phyloP scores from a whole-genome alignment of 2,797 vertebrate species.

The Gymnoscopelus microlampas region DNA sequence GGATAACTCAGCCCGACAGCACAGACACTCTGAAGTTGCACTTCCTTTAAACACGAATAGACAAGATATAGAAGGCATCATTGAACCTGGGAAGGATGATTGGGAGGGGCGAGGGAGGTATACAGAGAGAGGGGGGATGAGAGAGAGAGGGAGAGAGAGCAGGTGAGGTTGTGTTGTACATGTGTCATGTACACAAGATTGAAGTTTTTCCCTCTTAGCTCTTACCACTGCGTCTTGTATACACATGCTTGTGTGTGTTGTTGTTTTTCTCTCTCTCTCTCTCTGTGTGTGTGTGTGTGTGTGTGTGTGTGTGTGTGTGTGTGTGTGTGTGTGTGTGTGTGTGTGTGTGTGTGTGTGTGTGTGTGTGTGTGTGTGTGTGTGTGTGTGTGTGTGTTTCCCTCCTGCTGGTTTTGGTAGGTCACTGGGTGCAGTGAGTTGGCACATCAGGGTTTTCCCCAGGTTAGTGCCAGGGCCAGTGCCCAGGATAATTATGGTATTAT shows the following conservation, averaged over 20 bases:
- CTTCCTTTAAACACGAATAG: not conserved
- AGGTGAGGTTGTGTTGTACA: no score
- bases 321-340: not conserved
- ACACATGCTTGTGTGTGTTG: not conserved
- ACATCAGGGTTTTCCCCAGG: conserved; percentile 76
- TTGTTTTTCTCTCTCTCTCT: not conserved
- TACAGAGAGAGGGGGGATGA: not conserved
- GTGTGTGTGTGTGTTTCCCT: conserved; percentile 39
- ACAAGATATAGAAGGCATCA: not conserved
- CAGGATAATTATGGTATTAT: conserved; percentile 76
- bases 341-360: not conserved
- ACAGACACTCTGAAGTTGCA: conserved; percentile 46
- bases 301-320: conserved; percentile 38
- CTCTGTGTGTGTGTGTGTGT: conserved; percentile 4
- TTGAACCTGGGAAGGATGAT: conserved; percentile 29
- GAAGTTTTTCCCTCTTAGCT: no score
- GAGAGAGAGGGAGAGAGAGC: not conserved
- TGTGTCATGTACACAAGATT: conserved; percentile 32
- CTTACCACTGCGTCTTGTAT: no score
- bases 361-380: conserved; percentile 17
- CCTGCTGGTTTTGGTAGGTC: conserved; percentile 68
- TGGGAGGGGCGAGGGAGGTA: not conserved
- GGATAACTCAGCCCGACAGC: conserved; percentile 71
- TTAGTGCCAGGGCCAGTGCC: conserved; percentile 74
- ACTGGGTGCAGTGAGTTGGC: conserved; percentile 75